Base-by-base conservation (phyloP, 1,140 invertebrate species). In the Diorhabda elongata region DNA sequence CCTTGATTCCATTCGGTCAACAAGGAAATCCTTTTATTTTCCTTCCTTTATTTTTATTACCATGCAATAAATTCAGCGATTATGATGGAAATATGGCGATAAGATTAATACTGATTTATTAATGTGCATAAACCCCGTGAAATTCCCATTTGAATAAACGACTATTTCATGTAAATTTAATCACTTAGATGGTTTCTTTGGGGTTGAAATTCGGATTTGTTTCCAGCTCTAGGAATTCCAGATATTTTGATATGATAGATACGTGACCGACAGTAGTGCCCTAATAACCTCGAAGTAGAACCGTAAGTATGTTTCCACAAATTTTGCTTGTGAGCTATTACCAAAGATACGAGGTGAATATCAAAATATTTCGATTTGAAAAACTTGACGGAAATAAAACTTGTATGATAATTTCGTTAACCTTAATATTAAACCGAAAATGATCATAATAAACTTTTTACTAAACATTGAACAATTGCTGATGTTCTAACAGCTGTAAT, bases 61-160 rank as follows among this genome's bases (percentile, higher is more conserved):
- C 26, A 5, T 5, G 57, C 42, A 60, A 67, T 67, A 60, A 60
- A 67, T 67, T 47, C 43, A 44, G 7, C 57, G 65, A 60, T 67
- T 67, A 60, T 67, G 65, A 60, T 67, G 65, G 60, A 67, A 67
- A 67, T 67, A 67, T 67, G 44, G 58, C 65, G 65, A 67, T 67
- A 67, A 67, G 65, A 60, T 60, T 67, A 67, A 67, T 60, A 44
- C 65, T 67, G 65, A 67, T 60, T 64, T 67, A 67, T 67, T 58
- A 67, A 60, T 56, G 65, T 44, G 57, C 65, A 60, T 60, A 44
- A 67, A 67, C 65, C 65, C 65, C 58, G 65, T 67, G 58, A 67
- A 67, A 67, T 67, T 67, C 58, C 44, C 42, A 58, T 67, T 47
- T 26, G 58, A 44, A 67, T 67, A 67, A 67, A 67, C 58, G 65